Evolutionary conservation across 2,113 vertebrate species (phyloP), one percentile per base, ranked within the genome.

Genomic region (Colossoma macropomum): DNA sequence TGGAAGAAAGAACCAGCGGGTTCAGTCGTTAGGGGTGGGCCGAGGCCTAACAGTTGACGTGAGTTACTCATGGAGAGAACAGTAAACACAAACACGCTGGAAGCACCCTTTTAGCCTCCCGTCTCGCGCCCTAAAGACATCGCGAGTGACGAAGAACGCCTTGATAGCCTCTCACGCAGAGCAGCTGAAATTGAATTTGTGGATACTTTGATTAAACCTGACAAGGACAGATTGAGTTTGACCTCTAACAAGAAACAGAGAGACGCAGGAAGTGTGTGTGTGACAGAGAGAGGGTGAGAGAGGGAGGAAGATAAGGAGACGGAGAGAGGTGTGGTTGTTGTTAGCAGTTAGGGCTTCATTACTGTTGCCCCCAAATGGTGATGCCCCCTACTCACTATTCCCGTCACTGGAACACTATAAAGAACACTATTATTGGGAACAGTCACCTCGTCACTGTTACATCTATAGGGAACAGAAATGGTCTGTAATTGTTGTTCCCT

Each of bases 191-290:
- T 89, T 87, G 87, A 92, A 93, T 93, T 84, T 89, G 92, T 87
- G 84, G 88, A 87, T 77, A 88, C 87, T 91, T 91, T 93, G 90
- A 94, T 93, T 92, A 93, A 91, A 91, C 86, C 87, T 89, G 92
- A 93, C 92, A 92, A 92, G 90, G 91, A 92, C 89, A 90, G 87
- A 94, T 89, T 90, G 89, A 91, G 91, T 89, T 92, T 92, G 81
- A 91, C 88, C 90, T 91, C 90, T 85, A 90, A 93, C 88, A 88
- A 88, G 87, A 91, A 88, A 87, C 86, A 90, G 87, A 80, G 65
- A 84, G 54, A 90, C 83, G 54, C 74, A 76, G 75, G 87, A 84
- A 52, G 84, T 21, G 73, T 66, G 45, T 54, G 45, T 60, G 50
- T 17, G n/a, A 23, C 38, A 50, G 76, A 27, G 77, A 10, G 77